Percentiles rank a stretch among this genome's conserved stretches.
Evolutionary conservation across 2,797 vertebrate species (phyloP).

Genomic region (Octomys mimax): DNA sequence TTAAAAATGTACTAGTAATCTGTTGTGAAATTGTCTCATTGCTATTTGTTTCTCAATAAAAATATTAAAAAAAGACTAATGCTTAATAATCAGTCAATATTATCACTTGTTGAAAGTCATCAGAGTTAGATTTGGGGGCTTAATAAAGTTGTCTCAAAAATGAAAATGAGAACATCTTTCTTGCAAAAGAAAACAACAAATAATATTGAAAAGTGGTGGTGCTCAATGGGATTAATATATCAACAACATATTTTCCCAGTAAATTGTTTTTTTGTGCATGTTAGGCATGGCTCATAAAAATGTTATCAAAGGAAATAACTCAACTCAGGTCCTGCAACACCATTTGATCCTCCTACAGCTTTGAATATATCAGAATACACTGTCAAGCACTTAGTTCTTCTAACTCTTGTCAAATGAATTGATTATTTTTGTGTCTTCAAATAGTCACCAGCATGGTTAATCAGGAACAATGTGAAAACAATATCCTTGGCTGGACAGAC

Average conservation of each 20-base stretch:
- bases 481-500: constrained; percentile 47
- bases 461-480: constrained; percentile 64
- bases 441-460: constrained; percentile 31
- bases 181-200: not conserved
- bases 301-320: constrained; percentile 37
- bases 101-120: not conserved
- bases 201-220: not conserved
- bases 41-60: no score
- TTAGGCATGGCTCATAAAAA: not conserved
- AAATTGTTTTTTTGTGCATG: constrained; percentile 50
- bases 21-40: no score
- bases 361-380: constrained; percentile 37
- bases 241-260: constrained; percentile 4
- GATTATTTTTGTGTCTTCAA: constrained; percentile 28
- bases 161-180: not conserved
- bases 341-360: not conserved
- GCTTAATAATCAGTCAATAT: not conserved
- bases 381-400: not conserved
- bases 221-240: not conserved
- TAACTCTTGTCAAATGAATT: constrained; percentile 61
- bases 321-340: not conserved
- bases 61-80: not conserved
- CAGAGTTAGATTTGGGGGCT: not conserved
- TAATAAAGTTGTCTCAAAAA: not conserved
- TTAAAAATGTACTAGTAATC: no score